Evolutionary conservation across 1,140 invertebrate species (phyloP), one percentile per base, ranked within the genome.

Genomic region (Drosophila bocqueti): DNA sequence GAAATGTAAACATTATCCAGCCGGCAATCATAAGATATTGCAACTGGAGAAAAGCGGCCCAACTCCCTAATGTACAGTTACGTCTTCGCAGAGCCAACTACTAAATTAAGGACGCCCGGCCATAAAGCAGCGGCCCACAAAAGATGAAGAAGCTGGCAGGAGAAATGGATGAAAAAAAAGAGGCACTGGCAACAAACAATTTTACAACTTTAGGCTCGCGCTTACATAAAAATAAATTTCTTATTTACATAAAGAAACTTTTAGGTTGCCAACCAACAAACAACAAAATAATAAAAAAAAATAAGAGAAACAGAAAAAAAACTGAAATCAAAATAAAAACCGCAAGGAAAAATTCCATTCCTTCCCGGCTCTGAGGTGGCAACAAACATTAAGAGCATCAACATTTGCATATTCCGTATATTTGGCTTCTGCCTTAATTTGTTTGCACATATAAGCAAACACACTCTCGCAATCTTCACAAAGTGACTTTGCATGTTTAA

Each of bases 201-300:
- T 90, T 89, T 90, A 89, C 74, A 89, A 89, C 84, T 89, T 89
- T 83, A 89, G 85, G 85, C 85, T 76, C 69, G 78, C 84, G 84
- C 77, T 75, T 76, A 90, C 84, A 89, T 90, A 90, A 90, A 90
- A 90, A 90, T 82, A 90, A 90, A 90, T 85, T 91, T 90, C 86
- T 85, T 91, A 90, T 90, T 90, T 90, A 90, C 86, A 90, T 90
- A 90, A 82, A 82, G 85, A 91, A 90, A 90, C 85, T 90, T 90
- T 90, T 85, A 85, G 85, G 81, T 55, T 64, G 50, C 50, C 85
- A 74, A 47, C 43, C 81, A 65, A 54, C 50, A 67, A 61, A 68
- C 43, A 66, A 74, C 55, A 72, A 71, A 65, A 76, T 65, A 66
- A 57, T 40, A 57, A 57, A 45, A 57, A 45, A 47, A 68, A 59